These are phyloP conservation scores for Lamprologus sp. DNA, from an alignment of 2,113 vertebrate genomes.

Conservation along the genomic window DNA sequence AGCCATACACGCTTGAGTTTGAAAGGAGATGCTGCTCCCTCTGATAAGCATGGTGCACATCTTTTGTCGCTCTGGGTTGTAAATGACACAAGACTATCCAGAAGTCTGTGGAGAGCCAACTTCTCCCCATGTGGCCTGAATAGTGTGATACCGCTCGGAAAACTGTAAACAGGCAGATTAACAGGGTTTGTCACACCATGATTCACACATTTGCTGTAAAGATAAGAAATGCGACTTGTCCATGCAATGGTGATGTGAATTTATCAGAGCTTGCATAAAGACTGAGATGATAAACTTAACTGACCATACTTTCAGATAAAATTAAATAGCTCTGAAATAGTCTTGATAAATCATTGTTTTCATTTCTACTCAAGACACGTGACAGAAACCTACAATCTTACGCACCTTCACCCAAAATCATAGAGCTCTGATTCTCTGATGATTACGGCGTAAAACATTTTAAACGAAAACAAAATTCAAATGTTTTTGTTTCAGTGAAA, in stretches of 20 bases:
- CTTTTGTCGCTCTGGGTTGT: slow-evolving; percentile 2
- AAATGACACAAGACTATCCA: slow-evolving; percentile 12
- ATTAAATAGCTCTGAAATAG: neutral
- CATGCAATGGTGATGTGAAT: slow-evolving; percentile 24
- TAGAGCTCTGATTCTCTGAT: neutral
- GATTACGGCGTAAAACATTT: neutral
- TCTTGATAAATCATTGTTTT: neutral
- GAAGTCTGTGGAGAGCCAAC: neutral
- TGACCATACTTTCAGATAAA: neutral
- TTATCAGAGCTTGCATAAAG: neutral
- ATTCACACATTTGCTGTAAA: slow-evolving; percentile 36
- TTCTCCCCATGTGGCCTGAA: slow-evolving; percentile 14
- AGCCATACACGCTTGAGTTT: slow-evolving; percentile 6
- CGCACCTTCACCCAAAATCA: neutral
- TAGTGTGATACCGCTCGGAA: slow-evolving; percentile 36
- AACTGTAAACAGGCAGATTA: slow-evolving; percentile 57
- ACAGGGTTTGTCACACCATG: slow-evolving; percentile 32
- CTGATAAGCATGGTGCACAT: neutral
- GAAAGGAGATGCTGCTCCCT: neutral
- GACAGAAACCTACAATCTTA: neutral
- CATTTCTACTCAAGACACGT: neutral
- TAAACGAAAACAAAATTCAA: neutral
- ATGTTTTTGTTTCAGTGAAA: neutral
- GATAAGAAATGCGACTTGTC: slow-evolving; percentile 3
- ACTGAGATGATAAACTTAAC: neutral